A percentile compares a stretch with the other conserved stretches of the same genome.
phyloP scores from a whole-genome alignment of 2,113 vertebrate genomes.

The Pavo muticus region DNA sequence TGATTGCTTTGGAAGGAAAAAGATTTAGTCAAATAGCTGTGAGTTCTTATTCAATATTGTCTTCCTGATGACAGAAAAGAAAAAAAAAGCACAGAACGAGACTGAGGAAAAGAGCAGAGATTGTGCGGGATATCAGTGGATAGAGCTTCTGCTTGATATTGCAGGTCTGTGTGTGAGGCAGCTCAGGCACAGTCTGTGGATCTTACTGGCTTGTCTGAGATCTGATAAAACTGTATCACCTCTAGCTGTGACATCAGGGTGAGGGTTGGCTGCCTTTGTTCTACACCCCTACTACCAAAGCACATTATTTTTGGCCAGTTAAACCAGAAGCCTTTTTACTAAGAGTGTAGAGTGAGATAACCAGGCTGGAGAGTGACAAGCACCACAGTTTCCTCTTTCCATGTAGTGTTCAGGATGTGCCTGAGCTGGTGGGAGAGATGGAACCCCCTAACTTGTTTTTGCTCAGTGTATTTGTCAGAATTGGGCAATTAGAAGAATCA shows the following conservation, averaged over 20 bases:
- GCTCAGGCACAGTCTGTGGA: not conserved
- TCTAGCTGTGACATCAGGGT: rapidly evolving
- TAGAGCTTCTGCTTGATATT: not conserved
- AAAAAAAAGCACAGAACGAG: not conserved
- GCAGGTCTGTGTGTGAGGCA: not conserved
- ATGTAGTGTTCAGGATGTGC: not conserved
- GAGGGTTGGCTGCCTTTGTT: not conserved
- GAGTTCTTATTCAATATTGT: not conserved
- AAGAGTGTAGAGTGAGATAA: not conserved
- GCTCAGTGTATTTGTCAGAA: not conserved
- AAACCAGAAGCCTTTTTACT: not conserved
- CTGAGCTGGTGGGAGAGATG: not conserved
- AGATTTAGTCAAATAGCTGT: not conserved
- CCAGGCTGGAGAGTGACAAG: not conserved
- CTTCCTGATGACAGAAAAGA: not conserved
- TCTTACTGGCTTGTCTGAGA: not conserved
- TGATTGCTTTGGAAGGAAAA: not conserved
- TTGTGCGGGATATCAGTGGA: not conserved
- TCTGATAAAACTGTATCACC: not conserved
- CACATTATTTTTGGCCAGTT: rapidly evolving
- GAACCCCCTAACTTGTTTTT: not conserved
- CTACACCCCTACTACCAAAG: not conserved
- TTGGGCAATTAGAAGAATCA: not conserved
- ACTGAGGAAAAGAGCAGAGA: not conserved
- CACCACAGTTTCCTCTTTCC: not conserved